Evolutionary conservation across 1,140 invertebrate genomes (phyloP).

Genomic region (Neodiprion virginianus): DNA sequence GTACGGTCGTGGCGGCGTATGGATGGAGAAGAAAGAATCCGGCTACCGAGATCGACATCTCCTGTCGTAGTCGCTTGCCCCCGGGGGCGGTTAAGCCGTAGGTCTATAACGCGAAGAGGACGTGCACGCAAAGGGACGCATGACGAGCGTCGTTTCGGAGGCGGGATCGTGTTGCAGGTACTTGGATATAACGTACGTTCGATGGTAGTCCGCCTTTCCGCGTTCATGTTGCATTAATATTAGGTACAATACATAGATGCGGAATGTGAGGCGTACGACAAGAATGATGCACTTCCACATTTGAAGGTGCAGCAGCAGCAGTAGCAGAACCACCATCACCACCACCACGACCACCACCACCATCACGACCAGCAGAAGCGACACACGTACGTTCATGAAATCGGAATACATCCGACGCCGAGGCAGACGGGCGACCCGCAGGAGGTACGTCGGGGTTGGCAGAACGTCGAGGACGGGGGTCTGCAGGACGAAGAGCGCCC

Average conservation of each 20-base stretch:
- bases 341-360: no score
- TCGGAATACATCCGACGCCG: not conserved
- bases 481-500: constrained; percentile 24
- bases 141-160: not conserved
- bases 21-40: not conserved
- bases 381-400: not conserved
- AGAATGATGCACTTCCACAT: no score
- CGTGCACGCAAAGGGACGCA: not conserved
- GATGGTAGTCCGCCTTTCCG: not conserved
- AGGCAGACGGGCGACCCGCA: not conserved
- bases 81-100: not conserved
- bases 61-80: not conserved
- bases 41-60: not conserved
- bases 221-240: not conserved
- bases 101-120: not conserved
- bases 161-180: not conserved
- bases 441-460: not conserved
- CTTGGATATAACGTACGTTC: not conserved
- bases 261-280: no score
- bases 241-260: no score
- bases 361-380: not conserved
- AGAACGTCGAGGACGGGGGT: not conserved
- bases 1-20: no score
- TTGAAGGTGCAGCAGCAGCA: no score
- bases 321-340: no score